A percentile compares a stretch with the other conserved stretches of the same genome.
These are phyloP conservation scores for Gila orcuttii DNA, from an alignment of 2,113 vertebrate genomes.

Conservation along the genomic window DNA sequence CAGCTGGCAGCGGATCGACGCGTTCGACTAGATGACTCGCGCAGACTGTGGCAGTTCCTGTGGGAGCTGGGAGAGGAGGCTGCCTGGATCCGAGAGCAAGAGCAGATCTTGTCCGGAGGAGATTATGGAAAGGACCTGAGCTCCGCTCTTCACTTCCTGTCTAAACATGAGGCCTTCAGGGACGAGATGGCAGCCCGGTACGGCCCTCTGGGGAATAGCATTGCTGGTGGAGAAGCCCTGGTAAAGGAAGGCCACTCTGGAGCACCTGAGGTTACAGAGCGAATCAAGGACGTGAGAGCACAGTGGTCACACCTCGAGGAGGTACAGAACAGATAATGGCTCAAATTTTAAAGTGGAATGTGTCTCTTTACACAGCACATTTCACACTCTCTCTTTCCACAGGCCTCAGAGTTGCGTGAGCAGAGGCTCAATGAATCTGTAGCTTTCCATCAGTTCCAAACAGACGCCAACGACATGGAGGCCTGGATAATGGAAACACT, in stretches of 20 bases:
- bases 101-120: conserved; percentile 83
- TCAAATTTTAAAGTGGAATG: background rate
- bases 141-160: conserved; percentile 84
- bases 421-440: conserved; percentile 80
- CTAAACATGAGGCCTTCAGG: conserved; percentile 87
- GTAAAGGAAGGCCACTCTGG: conserved; percentile 83
- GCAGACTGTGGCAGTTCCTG: conserved; percentile 88
- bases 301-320: conserved; percentile 86
- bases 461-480: conserved; percentile 88
- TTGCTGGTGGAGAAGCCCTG: conserved; percentile 81
- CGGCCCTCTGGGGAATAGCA: conserved; percentile 83
- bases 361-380: background rate
- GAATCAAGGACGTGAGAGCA: conserved; percentile 77
- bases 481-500: conserved; percentile 86
- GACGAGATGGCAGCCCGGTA: conserved; percentile 90
- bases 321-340: conserved; percentile 58
- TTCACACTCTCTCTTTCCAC: background rate
- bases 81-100: conserved; percentile 91
- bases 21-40: conserved; percentile 83
- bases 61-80: conserved; percentile 91
- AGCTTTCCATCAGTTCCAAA: conserved; percentile 88
- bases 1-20: conserved; percentile 76
- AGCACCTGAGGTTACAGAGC: conserved; percentile 76
- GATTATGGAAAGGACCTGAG: conserved; percentile 88
- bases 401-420: conserved; percentile 80